Base-by-base conservation (phyloP, 1,140 invertebrate genomes). In the Trichonephila inaurata region DNA sequence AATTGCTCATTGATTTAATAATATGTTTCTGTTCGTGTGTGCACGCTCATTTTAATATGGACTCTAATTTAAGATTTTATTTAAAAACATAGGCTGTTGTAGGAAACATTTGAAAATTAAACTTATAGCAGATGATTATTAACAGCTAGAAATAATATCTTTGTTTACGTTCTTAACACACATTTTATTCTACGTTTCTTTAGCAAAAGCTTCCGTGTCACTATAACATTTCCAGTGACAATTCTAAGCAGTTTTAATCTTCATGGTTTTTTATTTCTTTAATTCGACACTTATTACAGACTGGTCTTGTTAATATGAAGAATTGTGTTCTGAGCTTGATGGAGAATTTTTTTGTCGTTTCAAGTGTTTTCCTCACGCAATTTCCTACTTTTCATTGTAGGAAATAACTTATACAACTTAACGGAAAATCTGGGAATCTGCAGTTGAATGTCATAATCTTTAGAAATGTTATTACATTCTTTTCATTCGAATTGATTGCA, bases 181-280 rank as follows among this genome's bases (percentile, higher is more conserved):
- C 51, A 58, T 18, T 60, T 40, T 40, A n/a, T 60, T 58, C n/a
- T 77, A 10, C 10, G 14, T 87, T 28, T 66, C 12, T 16, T 40
- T 33, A 33, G 28, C 14, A 40, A 28, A 16, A 58, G 28, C 58
- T 21, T 72, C 14, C 69, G 64, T 89, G 69, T 69, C 28, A n/a
- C 5, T 16, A 0, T 44, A 44, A 28, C 88, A 58, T 89, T 69
- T 69, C 40, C 1, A 87, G 8, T 66, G 66, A 69, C 66, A 77
- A 7, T 24, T 51, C 19, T 72, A 89, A 89, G 72, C 88, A 51
- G 10, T 60, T 40, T 77, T 89, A 89, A 89, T 77, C 88, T 28
- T 14, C 28, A 60, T 62, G 62, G 64, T 89, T 77, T 77, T 51
- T 89, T 89, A 72, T n/a, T 72, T 19, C 19, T 40, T 16, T 89